Base-by-base conservation (phyloP, 53 echinoderm and acorn worm genomes). In the Luidia sarsii region DNA sequence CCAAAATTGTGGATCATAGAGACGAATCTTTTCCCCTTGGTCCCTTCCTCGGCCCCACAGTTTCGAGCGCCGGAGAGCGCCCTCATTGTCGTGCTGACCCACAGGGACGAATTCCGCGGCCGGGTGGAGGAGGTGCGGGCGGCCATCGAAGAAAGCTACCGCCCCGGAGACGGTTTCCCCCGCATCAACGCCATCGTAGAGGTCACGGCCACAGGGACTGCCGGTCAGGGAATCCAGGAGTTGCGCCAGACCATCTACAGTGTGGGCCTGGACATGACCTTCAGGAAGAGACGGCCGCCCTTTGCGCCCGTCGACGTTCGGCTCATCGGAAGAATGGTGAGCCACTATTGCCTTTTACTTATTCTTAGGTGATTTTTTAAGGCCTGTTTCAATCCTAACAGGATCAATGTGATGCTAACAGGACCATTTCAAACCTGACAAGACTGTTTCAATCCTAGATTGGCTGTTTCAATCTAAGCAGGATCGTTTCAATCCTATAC, bases 21-120 rank as follows among this genome's bases (percentile, higher is more conserved):
- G n/a, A n/a, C n/a, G n/a, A n/a, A n/a, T n/a, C n/a, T n/a, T n/a
- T n/a, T n/a, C n/a, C n/a, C n/a, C n/a, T n/a, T n/a, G n/a, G n/a
- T n/a, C n/a, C n/a, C n/a, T n/a, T n/a, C n/a, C n/a, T n/a, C n/a
- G n/a, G n/a, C n/a, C n/a, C n/a, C n/a, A n/a, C n/a, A n/a, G n/a
- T n/a, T n/a, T n/a, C n/a, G n/a, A n/a, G 90, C 93, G 19, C 64
- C 90, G 9, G 84, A 90, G 27, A 87, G 83, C 48, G 56, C 64
- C 46, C 71, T 93, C 30, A 81, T 93, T 52, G 65, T 87, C 35
- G 90, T 93, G 0, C 83, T 74, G 3, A 93, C 93, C 7, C 90
- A 93, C 57, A 36, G 41, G 0, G 93, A 93, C 71, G 56, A 66
- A 21, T 20, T 80, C 14, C 46, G 57, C 7, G 34, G 52, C 30